Base-by-base conservation (phyloP, 2,113 vertebrate genomes). In the Gnathochromis pfefferi region DNA sequence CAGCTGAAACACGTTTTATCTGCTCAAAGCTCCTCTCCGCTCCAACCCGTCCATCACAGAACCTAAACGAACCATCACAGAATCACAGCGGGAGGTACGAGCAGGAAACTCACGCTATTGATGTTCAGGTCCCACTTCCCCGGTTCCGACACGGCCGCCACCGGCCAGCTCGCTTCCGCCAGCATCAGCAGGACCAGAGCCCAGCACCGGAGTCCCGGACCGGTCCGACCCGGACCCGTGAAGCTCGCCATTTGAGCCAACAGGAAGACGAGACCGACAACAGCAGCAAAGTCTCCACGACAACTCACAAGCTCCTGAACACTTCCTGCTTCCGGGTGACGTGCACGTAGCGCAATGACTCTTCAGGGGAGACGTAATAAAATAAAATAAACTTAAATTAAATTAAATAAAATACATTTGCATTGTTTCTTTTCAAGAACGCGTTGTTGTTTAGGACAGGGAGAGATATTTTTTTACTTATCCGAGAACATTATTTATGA, bases 81-180 rank as follows among this genome's bases (percentile, higher is more conserved):
- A 13, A 54, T 38, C 78, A 55, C 47, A 21, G 33, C 12, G 8
- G 11, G 35, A 8, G 35, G 63, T 11, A 9, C 21, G 14, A 57
- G 38, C 68, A 68, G 21, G 53, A 35, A 63, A 96, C 97, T 96
- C 93, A 97, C 97, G 45, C 78, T 90, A 42, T 80, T 28, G 17
- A 95, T 49, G 40, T 75, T 26, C 17, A 94, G 23, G 40, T 13
- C 81, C 97, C 97, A 97, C 42, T 92, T 96, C 2, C 96, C 96
- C 14, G 38, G 94, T 81, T 97, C 95, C 3, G 96, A 95, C 6
- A 90, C 87, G 0, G 95, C 95, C 6, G 57, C 3, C 19, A 83
- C 81, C 12, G 87, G 88, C 5, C 81, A 60, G 4, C 26, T 58
- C 7, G 80, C 3, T 1, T 28, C 63, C 11, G 83, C 4, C 45